phyloP scores from a whole-genome alignment of 2,888 invertebrate species.

The Byasa hedistus region DNA sequence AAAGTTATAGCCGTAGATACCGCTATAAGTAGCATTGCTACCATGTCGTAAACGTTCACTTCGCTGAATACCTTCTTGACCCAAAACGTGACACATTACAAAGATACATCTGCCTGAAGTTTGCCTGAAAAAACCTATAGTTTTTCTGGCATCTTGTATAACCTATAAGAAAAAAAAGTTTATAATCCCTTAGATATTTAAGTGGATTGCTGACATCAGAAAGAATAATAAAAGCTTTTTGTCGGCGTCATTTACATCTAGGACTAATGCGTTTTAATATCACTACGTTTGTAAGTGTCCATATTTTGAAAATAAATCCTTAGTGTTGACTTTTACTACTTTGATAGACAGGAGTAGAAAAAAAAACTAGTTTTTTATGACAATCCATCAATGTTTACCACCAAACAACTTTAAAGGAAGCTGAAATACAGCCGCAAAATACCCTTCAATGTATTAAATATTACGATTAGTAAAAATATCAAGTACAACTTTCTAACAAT shows the following conservation, averaged over 20 bases:
- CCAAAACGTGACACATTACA: slow-evolving; percentile 28
- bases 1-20: slow-evolving; percentile 2
- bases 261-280: too few relatives aligned
- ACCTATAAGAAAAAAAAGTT: background rate
- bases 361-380: too few relatives aligned
- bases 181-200: background rate
- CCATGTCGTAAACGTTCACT: slow-evolving; percentile 19
- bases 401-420: too few relatives aligned
- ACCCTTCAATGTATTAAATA: too few relatives aligned
- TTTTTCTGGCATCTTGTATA: background rate
- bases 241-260: too few relatives aligned
- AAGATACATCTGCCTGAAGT: slow-evolving; percentile 3
- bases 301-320: too few relatives aligned
- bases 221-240: too few relatives aligned
- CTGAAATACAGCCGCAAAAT: too few relatives aligned
- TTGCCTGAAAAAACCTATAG: slow-evolving; percentile 11
- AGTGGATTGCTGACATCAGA: background rate
- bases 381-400: too few relatives aligned
- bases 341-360: too few relatives aligned
- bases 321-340: too few relatives aligned
- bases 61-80: slow-evolving; percentile 28
- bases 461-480: background rate
- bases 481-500: background rate
- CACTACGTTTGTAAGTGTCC: too few relatives aligned
- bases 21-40: slow-evolving; percentile 5